phyloP scores from a whole-genome alignment of 2,113 vertebrate genomes.

The Athene cunicularia region DNA sequence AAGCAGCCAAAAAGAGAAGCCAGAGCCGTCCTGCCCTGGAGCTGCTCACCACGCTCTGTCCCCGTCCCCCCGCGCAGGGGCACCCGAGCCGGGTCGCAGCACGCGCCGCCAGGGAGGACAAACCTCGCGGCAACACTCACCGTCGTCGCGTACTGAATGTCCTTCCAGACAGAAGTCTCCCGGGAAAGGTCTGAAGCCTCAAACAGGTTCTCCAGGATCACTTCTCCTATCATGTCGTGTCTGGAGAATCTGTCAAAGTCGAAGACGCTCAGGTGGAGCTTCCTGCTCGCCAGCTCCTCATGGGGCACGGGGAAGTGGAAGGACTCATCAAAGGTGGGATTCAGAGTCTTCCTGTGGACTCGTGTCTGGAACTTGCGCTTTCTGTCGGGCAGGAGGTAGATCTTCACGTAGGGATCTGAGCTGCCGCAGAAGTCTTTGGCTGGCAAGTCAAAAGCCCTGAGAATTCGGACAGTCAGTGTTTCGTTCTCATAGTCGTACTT shows the following conservation, averaged over 20 bases:
- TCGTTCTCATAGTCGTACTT: slow-evolving; percentile 96
- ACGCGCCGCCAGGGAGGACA: rapidly evolving
- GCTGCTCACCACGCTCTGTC: rapidly evolving
- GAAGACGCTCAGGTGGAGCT: slow-evolving; percentile 86
- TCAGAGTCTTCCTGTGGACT: slow-evolving; percentile 97
- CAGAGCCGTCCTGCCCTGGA: neutral
- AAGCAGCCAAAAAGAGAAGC: neutral
- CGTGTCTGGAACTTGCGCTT: slow-evolving; percentile 98
- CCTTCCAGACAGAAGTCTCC: slow-evolving; percentile 86
- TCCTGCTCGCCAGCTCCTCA: slow-evolving; percentile 78
- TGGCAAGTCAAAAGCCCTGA: slow-evolving; percentile 93
- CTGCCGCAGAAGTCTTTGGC: slow-evolving; percentile 98
- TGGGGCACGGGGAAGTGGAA: slow-evolving; percentile 92
- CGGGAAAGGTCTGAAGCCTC: slow-evolving; percentile 84
- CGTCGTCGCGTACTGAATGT: slow-evolving; percentile 83
- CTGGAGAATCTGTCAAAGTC: slow-evolving; percentile 88
- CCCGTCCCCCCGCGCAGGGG: neutral
- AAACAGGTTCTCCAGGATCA: slow-evolving; percentile 85
- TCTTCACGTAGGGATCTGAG: slow-evolving; percentile 97
- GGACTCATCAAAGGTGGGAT: slow-evolving; percentile 92
- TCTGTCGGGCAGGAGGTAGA: slow-evolving; percentile 97
- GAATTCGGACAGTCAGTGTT: slow-evolving; percentile 88
- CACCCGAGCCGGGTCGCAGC: rapidly evolving
- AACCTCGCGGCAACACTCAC: slow-evolving; percentile 70
- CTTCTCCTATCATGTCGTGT: slow-evolving; percentile 87